Conservation (phyloP, 2,888 invertebrate genomes). For the Diarsia dahlii region DNA sequence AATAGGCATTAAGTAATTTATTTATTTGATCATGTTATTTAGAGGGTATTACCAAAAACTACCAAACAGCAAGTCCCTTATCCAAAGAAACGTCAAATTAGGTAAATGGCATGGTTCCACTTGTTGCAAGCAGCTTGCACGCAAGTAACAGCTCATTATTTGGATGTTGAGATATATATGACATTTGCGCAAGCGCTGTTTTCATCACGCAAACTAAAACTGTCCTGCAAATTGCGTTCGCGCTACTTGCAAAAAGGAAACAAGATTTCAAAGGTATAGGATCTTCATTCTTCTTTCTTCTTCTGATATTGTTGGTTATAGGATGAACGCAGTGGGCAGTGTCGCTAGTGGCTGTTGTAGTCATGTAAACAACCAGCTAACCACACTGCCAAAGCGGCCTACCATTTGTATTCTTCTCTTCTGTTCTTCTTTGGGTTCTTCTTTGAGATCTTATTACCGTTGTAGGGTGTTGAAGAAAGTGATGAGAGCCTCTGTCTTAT, state of each 20-base stretch:
- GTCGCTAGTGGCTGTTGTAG: conserved; percentile 98
- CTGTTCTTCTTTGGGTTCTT: conserved; percentile 31
- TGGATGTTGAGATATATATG: not conserved
- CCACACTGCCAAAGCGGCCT: conserved; percentile 99
- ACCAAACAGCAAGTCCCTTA: not conserved
- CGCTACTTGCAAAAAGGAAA: conserved; percentile 7
- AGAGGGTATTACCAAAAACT: not conserved
- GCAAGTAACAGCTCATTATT: not conserved
- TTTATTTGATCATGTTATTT: not conserved
- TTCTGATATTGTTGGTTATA: conserved; percentile 38
- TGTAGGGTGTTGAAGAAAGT: not conserved
- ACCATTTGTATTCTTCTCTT: conserved; percentile 73
- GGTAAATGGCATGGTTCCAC: not conserved
- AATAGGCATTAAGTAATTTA: not conserved
- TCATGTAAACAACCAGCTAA: conserved; percentile 99
- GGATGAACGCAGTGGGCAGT: conserved; percentile 96
- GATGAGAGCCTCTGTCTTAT: conserved; percentile 48
- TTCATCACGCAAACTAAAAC: not conserved
- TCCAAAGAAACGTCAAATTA: not conserved
- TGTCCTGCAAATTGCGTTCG: not conserved
- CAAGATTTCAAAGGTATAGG: not conserved
- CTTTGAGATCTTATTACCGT: conserved; percentile 1
- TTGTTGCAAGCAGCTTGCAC: conserved; percentile 3
- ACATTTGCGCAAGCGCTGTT: not conserved
- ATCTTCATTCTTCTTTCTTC: conserved; percentile 26